Conservation (phyloP, 2,113 vertebrate species). For the Oreochromis spilurus region DNA sequence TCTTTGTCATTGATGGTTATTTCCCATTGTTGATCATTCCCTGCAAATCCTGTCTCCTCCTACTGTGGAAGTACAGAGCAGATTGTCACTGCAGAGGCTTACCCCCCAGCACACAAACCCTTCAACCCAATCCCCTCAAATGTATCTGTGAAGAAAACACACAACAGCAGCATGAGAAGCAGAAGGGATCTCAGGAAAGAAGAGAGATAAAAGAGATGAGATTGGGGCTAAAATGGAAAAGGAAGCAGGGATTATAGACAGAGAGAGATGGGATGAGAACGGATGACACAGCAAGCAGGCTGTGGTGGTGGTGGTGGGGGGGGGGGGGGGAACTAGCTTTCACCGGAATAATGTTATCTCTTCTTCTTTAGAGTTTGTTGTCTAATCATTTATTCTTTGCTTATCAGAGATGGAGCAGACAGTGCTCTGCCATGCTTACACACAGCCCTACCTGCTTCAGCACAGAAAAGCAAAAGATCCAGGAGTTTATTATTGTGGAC, state of each 20-base stretch:
- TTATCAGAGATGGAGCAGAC: slow-evolving; percentile 16
- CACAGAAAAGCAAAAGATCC: background rate
- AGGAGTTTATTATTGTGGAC: background rate
- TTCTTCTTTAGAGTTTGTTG: slow-evolving; percentile 24
- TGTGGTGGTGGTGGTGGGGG: too few species aligned
- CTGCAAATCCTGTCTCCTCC: background rate
- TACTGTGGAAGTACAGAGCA: background rate
- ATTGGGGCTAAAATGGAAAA: slow-evolving; percentile 23
- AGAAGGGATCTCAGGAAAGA: background rate
- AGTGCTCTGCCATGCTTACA: background rate
- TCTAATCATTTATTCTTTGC: slow-evolving; percentile 31
- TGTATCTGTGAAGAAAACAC: slow-evolving; percentile 21
- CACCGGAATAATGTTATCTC: slow-evolving; percentile 37
- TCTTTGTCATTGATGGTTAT: background rate
- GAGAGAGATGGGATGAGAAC: slow-evolving; percentile 29
- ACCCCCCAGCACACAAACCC: background rate
- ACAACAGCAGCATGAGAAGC: slow-evolving; percentile 31
- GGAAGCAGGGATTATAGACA: slow-evolving; percentile 17
- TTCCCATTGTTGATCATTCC: background rate
- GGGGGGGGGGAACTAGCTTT: background rate
- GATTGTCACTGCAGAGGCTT: slow-evolving; percentile 28
- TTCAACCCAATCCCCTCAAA: background rate
- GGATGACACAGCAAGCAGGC: slow-evolving; percentile 18
- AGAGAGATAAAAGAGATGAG: slow-evolving; percentile 48
- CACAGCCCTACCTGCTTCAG: background rate